Conservation (phyloP, 2,113 vertebrate genomes). For the Zosterops lateralis region DNA sequence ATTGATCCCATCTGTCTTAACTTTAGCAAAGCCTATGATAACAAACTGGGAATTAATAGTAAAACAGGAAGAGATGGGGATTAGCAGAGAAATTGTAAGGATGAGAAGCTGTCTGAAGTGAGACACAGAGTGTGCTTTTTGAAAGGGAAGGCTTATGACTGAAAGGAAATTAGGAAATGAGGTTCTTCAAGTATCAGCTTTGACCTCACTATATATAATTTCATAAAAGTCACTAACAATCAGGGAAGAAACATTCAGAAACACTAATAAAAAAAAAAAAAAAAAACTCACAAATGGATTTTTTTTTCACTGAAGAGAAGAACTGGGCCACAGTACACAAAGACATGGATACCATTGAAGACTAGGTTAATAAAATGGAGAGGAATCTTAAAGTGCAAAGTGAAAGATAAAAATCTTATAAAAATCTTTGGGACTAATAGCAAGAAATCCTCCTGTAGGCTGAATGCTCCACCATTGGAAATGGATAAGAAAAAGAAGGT, state of each 20-base stretch:
- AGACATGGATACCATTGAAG: background rate
- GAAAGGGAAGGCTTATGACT: background rate
- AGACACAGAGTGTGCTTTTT: background rate
- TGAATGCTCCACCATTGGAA: background rate
- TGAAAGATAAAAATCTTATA: background rate
- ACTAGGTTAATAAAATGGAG: background rate
- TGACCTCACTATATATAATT: background rate
- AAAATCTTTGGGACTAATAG: background rate
- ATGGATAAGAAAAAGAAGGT: background rate
- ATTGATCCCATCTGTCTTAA: constrained; percentile 41
- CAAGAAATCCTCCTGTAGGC: background rate
- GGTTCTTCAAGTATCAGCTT: background rate
- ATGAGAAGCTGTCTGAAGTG: background rate
- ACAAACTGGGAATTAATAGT: background rate
- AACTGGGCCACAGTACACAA: background rate
- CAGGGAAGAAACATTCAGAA: background rate
- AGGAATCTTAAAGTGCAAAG: background rate
- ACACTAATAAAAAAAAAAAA: background rate
- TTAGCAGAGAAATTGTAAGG: constrained; percentile 13
- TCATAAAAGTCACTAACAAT: background rate
- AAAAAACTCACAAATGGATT: background rate
- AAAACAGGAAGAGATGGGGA: constrained; percentile 5
- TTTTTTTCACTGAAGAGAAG: background rate
- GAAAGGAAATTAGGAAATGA: background rate
- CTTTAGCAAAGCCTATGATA: background rate